Conservation (phyloP, 2,113 vertebrate species). For the Cynocephalus volans region DNA sequence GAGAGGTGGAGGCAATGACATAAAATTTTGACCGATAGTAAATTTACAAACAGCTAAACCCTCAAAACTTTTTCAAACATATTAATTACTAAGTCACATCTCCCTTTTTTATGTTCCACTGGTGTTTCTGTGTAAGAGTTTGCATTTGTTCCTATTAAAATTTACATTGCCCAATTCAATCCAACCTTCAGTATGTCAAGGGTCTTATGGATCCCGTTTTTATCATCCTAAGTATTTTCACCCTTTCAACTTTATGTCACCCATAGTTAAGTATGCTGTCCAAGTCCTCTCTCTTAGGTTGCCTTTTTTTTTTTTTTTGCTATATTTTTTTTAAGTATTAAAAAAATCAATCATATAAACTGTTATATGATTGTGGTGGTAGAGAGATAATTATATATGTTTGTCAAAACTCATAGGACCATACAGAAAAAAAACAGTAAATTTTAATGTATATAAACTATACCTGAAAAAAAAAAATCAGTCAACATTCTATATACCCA, state of each 20-base stretch:
- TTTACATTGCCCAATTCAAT: slow-evolving; percentile 29
- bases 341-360: neutral
- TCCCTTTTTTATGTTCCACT: neutral
- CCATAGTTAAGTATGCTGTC: neutral
- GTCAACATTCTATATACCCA: slow-evolving; percentile 39
- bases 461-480: neutral
- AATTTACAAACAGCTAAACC: slow-evolving; percentile 44
- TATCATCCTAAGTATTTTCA: slow-evolving; percentile 27
- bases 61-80: slow-evolving; percentile 42
- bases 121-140: slow-evolving; percentile 40
- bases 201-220: neutral
- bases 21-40: neutral
- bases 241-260: slow-evolving; percentile 36
- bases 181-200: slow-evolving; percentile 8
- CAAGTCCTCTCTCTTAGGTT: neutral
- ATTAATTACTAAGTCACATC: neutral
- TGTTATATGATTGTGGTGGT: neutral
- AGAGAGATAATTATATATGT: neutral
- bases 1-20: neutral
- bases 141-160: slow-evolving; percentile 27
- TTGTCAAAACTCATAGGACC: neutral
- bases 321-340: neutral
- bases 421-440: neutral
- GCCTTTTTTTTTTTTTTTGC: neutral
- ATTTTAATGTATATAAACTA: slow-evolving; percentile 34